These are phyloP conservation scores for Pseudonaja textilis DNA, from an alignment of 2,113 vertebrate genomes.

Conservation along the genomic window DNA sequence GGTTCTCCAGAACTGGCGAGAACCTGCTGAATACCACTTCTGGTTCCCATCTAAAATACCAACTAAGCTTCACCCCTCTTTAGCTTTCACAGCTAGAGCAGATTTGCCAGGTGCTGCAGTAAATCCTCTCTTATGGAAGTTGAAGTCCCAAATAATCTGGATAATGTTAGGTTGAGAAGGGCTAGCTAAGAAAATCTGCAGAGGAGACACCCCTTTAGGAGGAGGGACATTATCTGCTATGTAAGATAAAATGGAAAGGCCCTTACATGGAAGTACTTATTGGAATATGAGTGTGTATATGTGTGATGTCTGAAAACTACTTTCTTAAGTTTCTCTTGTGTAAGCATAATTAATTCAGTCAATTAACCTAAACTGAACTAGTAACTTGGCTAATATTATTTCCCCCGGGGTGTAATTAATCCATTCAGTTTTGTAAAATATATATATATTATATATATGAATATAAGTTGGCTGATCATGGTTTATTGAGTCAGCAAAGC, in stretches of 20 bases:
- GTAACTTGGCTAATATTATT: not conserved
- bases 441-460: no score
- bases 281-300: no score
- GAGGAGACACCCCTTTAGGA: not conserved
- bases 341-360: not conserved
- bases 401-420: not conserved
- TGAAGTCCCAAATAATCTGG: not conserved
- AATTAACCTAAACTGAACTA: not conserved
- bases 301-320: not conserved
- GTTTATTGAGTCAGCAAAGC: not conserved
- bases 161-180: not conserved
- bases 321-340: not conserved
- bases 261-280: not conserved
- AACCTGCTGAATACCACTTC: no score
- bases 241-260: not conserved
- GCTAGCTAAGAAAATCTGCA: not conserved
- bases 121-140: not conserved
- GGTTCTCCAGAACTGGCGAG: no score
- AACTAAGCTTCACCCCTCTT: not conserved
- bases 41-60: not conserved
- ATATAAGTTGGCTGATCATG: not conserved
- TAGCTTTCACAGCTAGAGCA: not conserved
- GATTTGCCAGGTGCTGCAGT: not conserved
- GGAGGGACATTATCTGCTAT: not conserved
- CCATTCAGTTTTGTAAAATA: not conserved